A percentile compares a stretch with the other conserved stretches of the same genome.
Conservation (phyloP, 2,113 vertebrate genomes). For the Antechinus flavipes region DNA sequence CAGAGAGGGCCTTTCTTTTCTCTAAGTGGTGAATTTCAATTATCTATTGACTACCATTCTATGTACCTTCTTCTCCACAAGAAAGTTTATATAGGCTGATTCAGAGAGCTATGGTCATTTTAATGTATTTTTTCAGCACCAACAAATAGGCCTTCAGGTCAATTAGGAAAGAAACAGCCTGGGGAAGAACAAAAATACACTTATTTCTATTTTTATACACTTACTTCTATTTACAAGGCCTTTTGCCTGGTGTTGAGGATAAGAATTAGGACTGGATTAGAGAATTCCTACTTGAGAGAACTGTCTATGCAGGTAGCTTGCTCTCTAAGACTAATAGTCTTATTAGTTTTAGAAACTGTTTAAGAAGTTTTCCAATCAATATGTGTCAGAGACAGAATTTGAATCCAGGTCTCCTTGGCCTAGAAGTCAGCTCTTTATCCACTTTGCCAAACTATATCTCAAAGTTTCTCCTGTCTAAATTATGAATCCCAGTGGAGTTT, state of each 20-base stretch:
- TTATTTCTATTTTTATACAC: neutral
- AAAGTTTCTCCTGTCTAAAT: neutral
- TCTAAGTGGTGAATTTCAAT: neutral
- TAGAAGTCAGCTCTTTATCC: neutral
- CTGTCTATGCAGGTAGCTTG: neutral
- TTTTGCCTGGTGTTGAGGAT: neutral
- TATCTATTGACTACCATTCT: neutral
- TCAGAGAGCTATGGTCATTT: neutral
- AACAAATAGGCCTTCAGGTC: neutral
- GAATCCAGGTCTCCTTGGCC: neutral
- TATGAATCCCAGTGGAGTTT: neutral
- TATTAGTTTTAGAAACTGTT: neutral
- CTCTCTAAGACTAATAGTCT: neutral
- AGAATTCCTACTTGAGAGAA: neutral
- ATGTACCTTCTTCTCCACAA: neutral
- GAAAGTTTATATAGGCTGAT: neutral
- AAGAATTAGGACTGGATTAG: neutral
- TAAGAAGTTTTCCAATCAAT: neutral
- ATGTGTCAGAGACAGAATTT: neutral
- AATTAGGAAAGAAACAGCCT: neutral
- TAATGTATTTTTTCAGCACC: neutral
- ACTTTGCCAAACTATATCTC: neutral
- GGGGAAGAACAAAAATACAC: neutral
- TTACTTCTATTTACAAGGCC: neutral
- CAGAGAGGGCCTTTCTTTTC: neutral